These are phyloP conservation scores for Syrrhaptes paradoxus DNA, from an alignment of 2,113 vertebrate genomes.

Conservation along the genomic window DNA sequence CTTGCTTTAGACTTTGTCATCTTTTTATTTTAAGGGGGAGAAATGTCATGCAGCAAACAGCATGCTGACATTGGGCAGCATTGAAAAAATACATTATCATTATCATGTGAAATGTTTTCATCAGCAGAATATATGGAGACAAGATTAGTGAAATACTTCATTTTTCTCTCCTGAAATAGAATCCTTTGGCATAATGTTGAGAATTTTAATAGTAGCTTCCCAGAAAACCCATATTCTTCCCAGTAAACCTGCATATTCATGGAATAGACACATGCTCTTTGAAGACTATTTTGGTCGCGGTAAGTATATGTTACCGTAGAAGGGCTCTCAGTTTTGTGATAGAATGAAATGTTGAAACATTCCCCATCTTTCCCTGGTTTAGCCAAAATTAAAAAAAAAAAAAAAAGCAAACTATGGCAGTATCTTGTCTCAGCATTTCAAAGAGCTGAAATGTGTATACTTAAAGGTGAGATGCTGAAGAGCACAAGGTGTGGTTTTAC, in stretches of 20 bases:
- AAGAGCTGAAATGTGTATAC: not conserved
- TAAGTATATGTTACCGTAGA: not conserved
- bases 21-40: not conserved
- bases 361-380: not conserved
- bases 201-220: not conserved
- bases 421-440: not conserved
- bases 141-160: not conserved
- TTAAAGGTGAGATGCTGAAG: not conserved
- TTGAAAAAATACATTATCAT: not conserved
- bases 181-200: not conserved
- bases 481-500: not conserved
- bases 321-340: not conserved
- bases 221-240: not conserved
- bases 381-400: not conserved
- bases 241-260: constrained; percentile 2
- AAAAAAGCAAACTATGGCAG: not conserved
- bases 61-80: not conserved
- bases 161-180: not conserved
- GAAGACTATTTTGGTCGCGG: not conserved
- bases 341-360: not conserved
- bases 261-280: not conserved
- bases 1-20: not conserved
- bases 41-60: not conserved
- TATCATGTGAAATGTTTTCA: not conserved
- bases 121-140: not conserved